A percentile compares a stretch with the other conserved stretches of the same genome.
These are phyloP conservation scores for Sarotherodon lohbergeri DNA, from an alignment of 2,113 vertebrate genomes.

Conservation along the genomic window DNA sequence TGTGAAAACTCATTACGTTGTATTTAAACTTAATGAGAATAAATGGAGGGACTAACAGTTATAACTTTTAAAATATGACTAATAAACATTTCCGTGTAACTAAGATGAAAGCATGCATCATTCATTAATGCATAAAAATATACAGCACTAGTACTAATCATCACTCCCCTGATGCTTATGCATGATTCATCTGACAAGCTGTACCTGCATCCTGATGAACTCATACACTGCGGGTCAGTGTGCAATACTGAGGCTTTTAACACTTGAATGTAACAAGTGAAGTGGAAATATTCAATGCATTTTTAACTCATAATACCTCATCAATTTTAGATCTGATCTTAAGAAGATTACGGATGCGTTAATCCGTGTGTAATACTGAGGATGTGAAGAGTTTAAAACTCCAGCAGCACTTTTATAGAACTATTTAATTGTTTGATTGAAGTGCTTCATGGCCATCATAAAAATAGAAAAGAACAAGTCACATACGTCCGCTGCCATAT, in stretches of 20 bases:
- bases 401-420: background rate
- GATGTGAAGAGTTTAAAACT: accelerated
- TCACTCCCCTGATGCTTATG: background rate
- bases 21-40: too few species aligned
- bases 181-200: accelerated
- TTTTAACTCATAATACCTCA: background rate
- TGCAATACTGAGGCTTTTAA: background rate
- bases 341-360: accelerated
- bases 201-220: accelerated
- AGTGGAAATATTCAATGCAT: background rate
- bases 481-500: accelerated
- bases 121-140: background rate
- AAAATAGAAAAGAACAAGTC: background rate
- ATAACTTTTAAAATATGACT: too few species aligned
- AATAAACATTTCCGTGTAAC: too few species aligned
- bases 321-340: accelerated
- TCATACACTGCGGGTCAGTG: background rate
- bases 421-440: accelerated
- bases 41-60: too few species aligned
- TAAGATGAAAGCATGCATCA: background rate
- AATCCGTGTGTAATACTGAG: accelerated
- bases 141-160: background rate
- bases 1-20: background rate
- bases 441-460: background rate
- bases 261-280: background rate